phyloP scores from a whole-genome alignment of 2,113 vertebrate genomes.

The Pitta sordida region DNA sequence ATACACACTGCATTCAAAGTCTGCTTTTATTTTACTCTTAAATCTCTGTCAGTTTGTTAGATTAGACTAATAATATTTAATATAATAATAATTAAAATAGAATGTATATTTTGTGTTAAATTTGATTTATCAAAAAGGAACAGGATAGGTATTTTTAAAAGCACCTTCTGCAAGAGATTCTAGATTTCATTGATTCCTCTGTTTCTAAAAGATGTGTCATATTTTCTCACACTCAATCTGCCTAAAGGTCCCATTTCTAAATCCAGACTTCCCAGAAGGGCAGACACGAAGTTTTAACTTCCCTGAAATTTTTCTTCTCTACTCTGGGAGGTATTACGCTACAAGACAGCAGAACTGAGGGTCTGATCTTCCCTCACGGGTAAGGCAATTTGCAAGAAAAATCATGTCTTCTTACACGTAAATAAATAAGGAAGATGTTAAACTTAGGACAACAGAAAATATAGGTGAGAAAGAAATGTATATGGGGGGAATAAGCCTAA shows the following conservation, averaged over 20 bases:
- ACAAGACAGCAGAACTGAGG: not conserved
- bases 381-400: not conserved
- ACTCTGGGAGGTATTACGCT: not conserved
- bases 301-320: not conserved
- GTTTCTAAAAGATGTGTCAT: not conserved
- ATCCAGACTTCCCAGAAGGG: not conserved
- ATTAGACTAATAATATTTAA: not conserved
- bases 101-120: not conserved
- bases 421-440: not conserved
- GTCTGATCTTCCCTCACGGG: not conserved
- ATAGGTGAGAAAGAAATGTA: not conserved
- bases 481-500: not conserved
- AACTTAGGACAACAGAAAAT: not conserved
- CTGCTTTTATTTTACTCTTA: not conserved
- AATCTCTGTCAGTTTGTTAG: not conserved
- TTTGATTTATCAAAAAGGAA: not conserved
- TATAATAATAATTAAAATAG: not conserved
- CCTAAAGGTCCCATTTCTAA: not conserved
- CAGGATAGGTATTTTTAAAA: not conserved
- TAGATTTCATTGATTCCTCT: not conserved
- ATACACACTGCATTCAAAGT: not conserved
- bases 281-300: not conserved
- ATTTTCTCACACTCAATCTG: not conserved
- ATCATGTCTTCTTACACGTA: rapidly evolving
- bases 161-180: not conserved